Percentiles rank a stretch among this genome's conserved stretches.
These are phyloP conservation scores for Anoura caudifer DNA, from an alignment of 2,113 vertebrate genomes.

Conservation along the genomic window DNA sequence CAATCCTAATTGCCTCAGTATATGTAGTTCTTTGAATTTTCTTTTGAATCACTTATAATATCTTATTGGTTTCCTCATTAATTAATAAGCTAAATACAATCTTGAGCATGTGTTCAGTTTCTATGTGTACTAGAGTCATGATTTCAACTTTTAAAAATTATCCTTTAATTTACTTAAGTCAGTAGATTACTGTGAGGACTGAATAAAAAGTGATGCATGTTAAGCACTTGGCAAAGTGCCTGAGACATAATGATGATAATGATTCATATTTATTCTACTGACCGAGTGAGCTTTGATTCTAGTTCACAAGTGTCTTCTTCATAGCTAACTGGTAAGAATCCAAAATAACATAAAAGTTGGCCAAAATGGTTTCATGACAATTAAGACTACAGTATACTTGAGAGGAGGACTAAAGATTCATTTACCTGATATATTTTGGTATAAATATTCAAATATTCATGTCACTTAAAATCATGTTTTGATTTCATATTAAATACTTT, in stretches of 20 bases:
- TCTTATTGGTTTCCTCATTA: neutral
- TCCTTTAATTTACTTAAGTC: neutral
- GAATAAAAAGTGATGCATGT: neutral
- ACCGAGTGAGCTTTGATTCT: neutral
- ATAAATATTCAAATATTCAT: neutral
- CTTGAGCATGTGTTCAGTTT: neutral
- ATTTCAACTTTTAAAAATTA: conserved; percentile 23
- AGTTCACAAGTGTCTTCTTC: neutral
- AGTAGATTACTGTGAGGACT: neutral
- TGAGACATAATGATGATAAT: neutral
- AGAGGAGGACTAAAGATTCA: neutral
- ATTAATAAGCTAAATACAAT: neutral
- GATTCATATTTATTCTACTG: neutral
- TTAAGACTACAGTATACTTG: neutral
- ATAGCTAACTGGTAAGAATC: neutral
- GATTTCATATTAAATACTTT: neutral
- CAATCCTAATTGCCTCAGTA: neutral
- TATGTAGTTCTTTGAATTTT: neutral
- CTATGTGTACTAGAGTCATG: neutral
- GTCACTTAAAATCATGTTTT: neutral
- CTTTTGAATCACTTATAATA: neutral
- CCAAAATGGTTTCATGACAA: neutral
- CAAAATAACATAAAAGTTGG: neutral
- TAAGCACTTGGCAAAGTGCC: neutral
- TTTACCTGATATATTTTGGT: neutral